A percentile compares a stretch with the other conserved stretches of the same genome.
phyloP scores from a whole-genome alignment of 2,113 vertebrate species.

The Balaeniceps rex region DNA sequence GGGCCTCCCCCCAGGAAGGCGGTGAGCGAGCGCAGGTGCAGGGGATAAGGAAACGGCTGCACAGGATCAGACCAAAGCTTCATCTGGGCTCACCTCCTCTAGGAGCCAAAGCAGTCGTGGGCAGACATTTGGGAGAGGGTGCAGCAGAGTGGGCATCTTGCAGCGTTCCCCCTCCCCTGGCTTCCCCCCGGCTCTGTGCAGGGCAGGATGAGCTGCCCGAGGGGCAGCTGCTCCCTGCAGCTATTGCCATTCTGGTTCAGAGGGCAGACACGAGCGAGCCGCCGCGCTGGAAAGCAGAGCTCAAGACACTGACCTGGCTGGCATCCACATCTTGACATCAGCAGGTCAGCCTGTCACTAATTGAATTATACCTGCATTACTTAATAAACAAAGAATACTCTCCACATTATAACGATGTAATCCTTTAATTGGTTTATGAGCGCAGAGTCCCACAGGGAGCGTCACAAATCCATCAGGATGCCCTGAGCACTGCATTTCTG shows the following conservation, averaged over 20 bases:
- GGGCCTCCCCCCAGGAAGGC: neutral
- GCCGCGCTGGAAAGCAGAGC: neutral
- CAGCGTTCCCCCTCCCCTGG: no score
- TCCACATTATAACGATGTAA: conserved; percentile 39
- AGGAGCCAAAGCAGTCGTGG: neutral
- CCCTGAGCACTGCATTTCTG: conserved; percentile 2
- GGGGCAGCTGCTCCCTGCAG: neutral
- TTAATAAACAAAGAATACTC: conserved; percentile 51
- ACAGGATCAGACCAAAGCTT: neutral
- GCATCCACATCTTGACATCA: neutral
- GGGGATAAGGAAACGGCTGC: neutral
- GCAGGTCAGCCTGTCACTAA: conserved; percentile 27
- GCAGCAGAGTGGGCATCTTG: neutral
- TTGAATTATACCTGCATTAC: conserved; percentile 56
- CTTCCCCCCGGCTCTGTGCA: fast-evolving
- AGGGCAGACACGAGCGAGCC: neutral
- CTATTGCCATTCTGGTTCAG: fast-evolving
- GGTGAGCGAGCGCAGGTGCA: neutral
- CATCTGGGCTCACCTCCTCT: neutral
- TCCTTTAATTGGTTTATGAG: conserved; percentile 59
- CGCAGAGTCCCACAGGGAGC: neutral
- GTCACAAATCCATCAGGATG: conserved; percentile 60
- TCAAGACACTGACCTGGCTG: neutral
- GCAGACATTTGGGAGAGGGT: neutral
- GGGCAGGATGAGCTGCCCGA: fast-evolving